Conservation (phyloP, 2,797 vertebrate species). For the Monodelphis domestica region DNA sequence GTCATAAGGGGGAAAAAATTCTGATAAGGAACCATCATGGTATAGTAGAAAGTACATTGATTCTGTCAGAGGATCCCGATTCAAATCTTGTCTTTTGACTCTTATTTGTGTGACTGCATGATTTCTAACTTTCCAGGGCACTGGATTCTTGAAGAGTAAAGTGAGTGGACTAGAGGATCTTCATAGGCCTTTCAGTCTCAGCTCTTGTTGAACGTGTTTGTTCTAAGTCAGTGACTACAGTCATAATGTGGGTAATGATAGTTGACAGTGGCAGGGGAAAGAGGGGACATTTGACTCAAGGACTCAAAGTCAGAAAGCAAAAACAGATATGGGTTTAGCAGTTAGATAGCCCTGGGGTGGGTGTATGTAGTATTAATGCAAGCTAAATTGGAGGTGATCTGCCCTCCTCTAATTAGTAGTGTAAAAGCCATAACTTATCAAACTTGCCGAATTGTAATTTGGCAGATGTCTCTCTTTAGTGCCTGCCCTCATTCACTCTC, state of each 20-base stretch:
- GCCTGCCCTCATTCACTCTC: background rate
- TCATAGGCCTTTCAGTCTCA: background rate
- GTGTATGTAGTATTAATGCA: background rate
- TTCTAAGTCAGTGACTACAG: background rate
- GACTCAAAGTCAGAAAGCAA: background rate
- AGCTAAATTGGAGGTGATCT: background rate
- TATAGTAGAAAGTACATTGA: too few species aligned
- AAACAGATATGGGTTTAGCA: background rate
- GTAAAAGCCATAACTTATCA: background rate
- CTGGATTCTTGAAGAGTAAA: background rate
- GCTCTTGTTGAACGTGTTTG: background rate
- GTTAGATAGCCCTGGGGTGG: background rate
- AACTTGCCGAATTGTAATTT: slow-evolving; percentile 10
- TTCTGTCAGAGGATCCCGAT: background rate
- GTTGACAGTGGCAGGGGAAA: background rate
- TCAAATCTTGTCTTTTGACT: background rate
- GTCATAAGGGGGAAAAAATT: background rate
- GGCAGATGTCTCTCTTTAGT: background rate
- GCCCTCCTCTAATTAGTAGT: background rate
- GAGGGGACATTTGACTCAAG: background rate
- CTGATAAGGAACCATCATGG: background rate
- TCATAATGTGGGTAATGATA: background rate
- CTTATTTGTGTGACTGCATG: background rate
- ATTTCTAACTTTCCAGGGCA: background rate
- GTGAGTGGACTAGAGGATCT: background rate